Conservation (phyloP, 2,113 vertebrate species). For the Speoplatyrhinus poulsoni region DNA sequence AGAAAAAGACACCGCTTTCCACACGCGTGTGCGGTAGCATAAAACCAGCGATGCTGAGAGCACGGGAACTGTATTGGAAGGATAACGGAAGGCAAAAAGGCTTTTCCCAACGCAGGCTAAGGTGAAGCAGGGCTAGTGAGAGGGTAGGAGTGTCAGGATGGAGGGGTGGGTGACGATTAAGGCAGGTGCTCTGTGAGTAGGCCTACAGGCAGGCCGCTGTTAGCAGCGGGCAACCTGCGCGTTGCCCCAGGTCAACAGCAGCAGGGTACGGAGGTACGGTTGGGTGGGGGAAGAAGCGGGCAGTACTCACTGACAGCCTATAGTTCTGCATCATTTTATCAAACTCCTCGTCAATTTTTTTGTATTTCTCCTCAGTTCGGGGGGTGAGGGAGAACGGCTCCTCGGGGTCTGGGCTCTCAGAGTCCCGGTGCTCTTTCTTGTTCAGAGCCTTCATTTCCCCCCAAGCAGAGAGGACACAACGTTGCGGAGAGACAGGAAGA, state of each 20-base stretch:
- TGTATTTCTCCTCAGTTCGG: slow-evolving; percentile 99
- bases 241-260: slow-evolving; percentile 36
- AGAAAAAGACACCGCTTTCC: no score
- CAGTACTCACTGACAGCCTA: slow-evolving; percentile 99
- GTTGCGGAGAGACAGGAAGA: slow-evolving; percentile 21
- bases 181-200: slow-evolving; percentile 77
- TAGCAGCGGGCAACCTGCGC: slow-evolving; percentile 42
- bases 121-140: slow-evolving; percentile 21
- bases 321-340: slow-evolving; percentile 99
- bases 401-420: slow-evolving; percentile 95
- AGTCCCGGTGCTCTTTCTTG: slow-evolving; percentile 98
- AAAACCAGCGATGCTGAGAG: no score
- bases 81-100: no score
- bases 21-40: no score
- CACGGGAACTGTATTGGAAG: no score
- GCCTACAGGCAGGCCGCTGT: slow-evolving; percentile 41
- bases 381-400: slow-evolving; percentile 97
- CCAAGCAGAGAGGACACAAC: slow-evolving; percentile 37
- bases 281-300: slow-evolving; percentile 35
- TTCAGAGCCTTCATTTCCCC: slow-evolving; percentile 87
- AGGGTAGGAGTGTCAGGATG: slow-evolving; percentile 31
- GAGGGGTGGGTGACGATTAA: slow-evolving; percentile 36
- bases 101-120: slow-evolving; percentile 13
- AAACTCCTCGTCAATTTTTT: slow-evolving; percentile 99
- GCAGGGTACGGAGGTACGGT: slow-evolving; percentile 33